phyloP scores from a whole-genome alignment of 2,888 invertebrate species.

The Erpobdella octoculata region DNA sequence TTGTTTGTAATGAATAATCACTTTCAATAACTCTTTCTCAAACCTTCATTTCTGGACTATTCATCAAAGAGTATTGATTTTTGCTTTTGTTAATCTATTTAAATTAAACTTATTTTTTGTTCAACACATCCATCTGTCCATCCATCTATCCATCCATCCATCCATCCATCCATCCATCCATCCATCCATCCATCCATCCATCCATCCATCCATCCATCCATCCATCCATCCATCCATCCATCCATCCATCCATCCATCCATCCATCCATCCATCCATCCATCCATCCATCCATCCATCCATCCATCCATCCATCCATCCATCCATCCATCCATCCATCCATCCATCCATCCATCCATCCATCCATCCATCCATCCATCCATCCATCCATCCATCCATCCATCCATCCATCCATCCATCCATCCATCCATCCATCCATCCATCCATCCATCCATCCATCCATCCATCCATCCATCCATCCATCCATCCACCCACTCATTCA shows the following conservation, averaged over 20 bases:
- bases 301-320: neutral
- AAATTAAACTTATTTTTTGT: too few relatives aligned
- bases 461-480: neutral
- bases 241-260: neutral
- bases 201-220: too few relatives aligned
- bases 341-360: neutral
- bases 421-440: neutral
- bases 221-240: too few relatives aligned
- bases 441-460: neutral
- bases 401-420: slow-evolving; percentile 12
- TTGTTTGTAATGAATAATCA: too few relatives aligned
- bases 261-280: neutral
- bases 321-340: neutral
- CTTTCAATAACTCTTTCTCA: neutral
- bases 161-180: too few relatives aligned
- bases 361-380: neutral
- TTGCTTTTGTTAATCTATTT: too few relatives aligned
- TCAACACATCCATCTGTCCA: too few relatives aligned
- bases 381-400: neutral
- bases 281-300: slow-evolving; percentile 13
- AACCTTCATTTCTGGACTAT: neutral
- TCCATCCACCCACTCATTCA: neutral
- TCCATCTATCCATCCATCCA: too few relatives aligned
- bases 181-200: too few relatives aligned
- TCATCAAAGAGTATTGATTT: neutral